Conservation (phyloP, 2,888 invertebrate genomes). For the Horisme vitalbata region DNA sequence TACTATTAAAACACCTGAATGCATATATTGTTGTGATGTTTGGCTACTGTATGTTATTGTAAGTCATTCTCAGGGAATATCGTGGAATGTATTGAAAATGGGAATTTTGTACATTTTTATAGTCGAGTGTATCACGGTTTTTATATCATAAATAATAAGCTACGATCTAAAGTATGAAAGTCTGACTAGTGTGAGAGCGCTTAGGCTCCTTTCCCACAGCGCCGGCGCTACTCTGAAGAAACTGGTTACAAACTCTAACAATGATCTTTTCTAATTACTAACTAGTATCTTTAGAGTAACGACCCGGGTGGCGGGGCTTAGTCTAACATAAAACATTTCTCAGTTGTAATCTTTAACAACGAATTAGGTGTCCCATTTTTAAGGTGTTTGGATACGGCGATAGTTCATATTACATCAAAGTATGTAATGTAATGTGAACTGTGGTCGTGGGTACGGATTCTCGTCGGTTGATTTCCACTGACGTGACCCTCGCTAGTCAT, state of each 20-base stretch:
- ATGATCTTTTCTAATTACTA: no score
- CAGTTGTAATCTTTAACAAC: slow-evolving; percentile 58
- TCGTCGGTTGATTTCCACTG: slow-evolving; percentile 60
- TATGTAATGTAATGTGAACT: slow-evolving; percentile 36
- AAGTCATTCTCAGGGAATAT: slow-evolving; percentile 66
- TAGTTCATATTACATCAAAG: slow-evolving; percentile 41
- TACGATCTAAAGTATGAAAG: slow-evolving; percentile 43
- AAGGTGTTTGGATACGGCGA: slow-evolving; percentile 37
- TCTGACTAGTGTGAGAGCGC: slow-evolving; percentile 58
- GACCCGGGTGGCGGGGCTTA: slow-evolving; percentile 55
- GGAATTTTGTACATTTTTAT: slow-evolving; percentile 57
- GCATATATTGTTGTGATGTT: slow-evolving; percentile 70
- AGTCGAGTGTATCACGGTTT: slow-evolving; percentile 36
- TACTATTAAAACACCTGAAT: slow-evolving; percentile 44
- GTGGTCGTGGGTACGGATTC: slow-evolving; percentile 54
- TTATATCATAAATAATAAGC: slow-evolving; percentile 36
- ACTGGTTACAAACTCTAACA: no score
- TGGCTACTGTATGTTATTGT: slow-evolving; percentile 70
- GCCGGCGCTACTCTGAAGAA: no score
- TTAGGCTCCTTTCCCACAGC: no score
- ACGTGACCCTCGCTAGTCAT: slow-evolving; percentile 74
- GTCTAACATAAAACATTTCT: slow-evolving; percentile 37
- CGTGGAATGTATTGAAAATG: slow-evolving; percentile 44
- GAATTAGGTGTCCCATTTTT: slow-evolving; percentile 57
- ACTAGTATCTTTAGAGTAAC: no score